Conservation (phyloP, 2,797 vertebrate species). For the Paedocypris micromegethes region DNA sequence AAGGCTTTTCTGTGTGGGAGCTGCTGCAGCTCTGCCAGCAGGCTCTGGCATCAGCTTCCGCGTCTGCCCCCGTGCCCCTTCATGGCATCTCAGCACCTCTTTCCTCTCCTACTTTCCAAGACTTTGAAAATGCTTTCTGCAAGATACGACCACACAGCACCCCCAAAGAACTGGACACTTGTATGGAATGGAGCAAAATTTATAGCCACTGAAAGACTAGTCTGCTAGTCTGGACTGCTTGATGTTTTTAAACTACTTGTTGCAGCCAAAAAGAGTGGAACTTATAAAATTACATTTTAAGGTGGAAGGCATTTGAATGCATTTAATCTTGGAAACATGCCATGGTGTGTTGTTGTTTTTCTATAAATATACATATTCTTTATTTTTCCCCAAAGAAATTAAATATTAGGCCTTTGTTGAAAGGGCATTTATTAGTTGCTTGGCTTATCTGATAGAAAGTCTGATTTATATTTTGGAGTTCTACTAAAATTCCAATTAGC, state of each 20-base stretch:
- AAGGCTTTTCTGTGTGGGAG: slow-evolving; percentile 84
- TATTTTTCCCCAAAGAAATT: slow-evolving; percentile 68
- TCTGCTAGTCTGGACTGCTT: slow-evolving; percentile 60
- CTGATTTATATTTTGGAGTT: slow-evolving; percentile 59
- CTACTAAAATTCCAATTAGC: slow-evolving; percentile 64
- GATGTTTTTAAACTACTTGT: slow-evolving; percentile 61
- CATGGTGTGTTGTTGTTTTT: slow-evolving; percentile 59
- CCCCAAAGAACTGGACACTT: slow-evolving; percentile 87
- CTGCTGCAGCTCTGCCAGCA: slow-evolving; percentile 88
- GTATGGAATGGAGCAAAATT: slow-evolving; percentile 92
- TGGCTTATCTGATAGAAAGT: slow-evolving; percentile 56
- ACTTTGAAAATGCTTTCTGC: slow-evolving; percentile 88
- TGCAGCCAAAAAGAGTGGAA: slow-evolving; percentile 67
- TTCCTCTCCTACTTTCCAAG: slow-evolving; percentile 79
- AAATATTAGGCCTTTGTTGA: slow-evolving; percentile 59
- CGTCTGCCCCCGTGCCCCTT: slow-evolving; percentile 61
- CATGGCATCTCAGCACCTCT: slow-evolving; percentile 66
- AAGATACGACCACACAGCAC: slow-evolving; percentile 82
- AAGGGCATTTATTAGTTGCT: slow-evolving; percentile 54
- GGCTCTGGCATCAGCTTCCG: slow-evolving; percentile 71
- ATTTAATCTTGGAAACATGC: slow-evolving; percentile 64
- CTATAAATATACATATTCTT: slow-evolving; percentile 67
- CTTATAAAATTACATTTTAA: slow-evolving; percentile 47
- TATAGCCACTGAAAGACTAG: slow-evolving; percentile 81
- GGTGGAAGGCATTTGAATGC: slow-evolving; percentile 52